A percentile compares a stretch with the other conserved stretches of the same genome.
phyloP scores from a whole-genome alignment of 92 coral and sea anemone species.

The Galaxea fascicularis region DNA sequence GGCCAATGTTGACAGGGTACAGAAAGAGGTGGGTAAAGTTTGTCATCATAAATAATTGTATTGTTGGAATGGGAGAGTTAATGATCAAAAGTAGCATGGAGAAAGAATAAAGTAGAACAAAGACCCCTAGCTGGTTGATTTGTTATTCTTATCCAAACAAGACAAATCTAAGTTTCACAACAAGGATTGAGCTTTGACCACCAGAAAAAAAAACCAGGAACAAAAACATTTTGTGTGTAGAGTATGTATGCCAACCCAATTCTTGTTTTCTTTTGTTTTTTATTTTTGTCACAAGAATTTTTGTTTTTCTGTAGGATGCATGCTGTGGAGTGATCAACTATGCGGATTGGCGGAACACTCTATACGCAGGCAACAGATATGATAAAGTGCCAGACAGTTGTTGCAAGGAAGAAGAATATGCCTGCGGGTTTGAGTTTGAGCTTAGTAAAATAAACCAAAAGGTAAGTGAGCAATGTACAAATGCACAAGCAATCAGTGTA shows the following conservation, averaged over 20 bases:
- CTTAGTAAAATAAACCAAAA: constrained; percentile 1
- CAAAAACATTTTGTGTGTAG: too few species aligned
- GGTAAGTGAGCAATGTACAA: constrained; percentile 37
- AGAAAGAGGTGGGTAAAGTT: constrained; percentile 11
- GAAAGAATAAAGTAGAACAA: too few species aligned
- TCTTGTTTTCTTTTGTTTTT: too few species aligned
- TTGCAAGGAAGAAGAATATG: constrained; percentile 8
- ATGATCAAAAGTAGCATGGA: not conserved
- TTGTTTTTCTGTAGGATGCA: constrained; percentile 11
- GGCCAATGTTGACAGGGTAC: not conserved
- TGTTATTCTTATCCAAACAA: too few species aligned
- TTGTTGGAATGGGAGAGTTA: not conserved
- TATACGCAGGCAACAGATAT: constrained; percentile 57
- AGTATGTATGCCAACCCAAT: too few species aligned
- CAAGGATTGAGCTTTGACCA: too few species aligned
- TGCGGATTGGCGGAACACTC: constrained; percentile 61
- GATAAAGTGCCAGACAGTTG: constrained; percentile 71
- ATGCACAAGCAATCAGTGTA: too few species aligned
- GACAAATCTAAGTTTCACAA: too few species aligned
- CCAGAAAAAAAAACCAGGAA: too few species aligned
- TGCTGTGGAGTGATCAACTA: constrained; percentile 59
- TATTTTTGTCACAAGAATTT: too few species aligned
- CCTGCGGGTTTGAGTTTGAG: constrained; percentile 52
- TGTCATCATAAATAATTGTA: not conserved
- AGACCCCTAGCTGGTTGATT: too few species aligned